Evolutionary conservation across 1,140 invertebrate genomes (phyloP), one percentile per base, ranked within the genome.

Genomic region (Eubasilissa regina): DNA sequence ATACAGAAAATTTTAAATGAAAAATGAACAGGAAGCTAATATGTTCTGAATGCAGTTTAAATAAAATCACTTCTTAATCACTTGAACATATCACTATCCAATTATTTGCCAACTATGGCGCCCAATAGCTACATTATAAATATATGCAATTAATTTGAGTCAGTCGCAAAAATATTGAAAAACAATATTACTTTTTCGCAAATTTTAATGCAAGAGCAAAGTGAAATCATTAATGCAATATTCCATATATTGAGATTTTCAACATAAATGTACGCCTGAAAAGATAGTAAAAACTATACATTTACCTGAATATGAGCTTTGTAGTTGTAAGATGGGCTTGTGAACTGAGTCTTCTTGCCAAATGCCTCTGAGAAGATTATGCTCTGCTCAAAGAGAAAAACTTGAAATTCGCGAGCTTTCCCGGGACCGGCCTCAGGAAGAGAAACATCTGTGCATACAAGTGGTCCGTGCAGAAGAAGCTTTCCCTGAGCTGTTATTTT

Each of bases 401-500:
- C 96, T 87, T 98, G 95, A 83, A 98, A 91, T 84, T 99, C 98
- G 84, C 96, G 96, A 58, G 92, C 92, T 86, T 94, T 94, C 77
- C 93, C 92, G 48, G 91, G 90, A 76, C 88, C 87, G 83, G 92
- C 85, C 84, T 89, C 84, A 84, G 87, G 89, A 79, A 89, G 84
- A 19, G 90, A 90, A 7, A 92, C 89, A 84, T 97, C 98, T 17
- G 93, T 90, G 82, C 98, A 97, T 47, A 92, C 87, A 68, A 99
- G 87, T 48, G 94, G 92, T 74, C 98, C 98, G 86, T 98, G 97
- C 68, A 98, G 89, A 53, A 99, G 88, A 64, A 99, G 90, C 87
- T 98, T 98, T 48, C 98, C 98, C 89, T 99, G 98, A 62, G 97
- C 96, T 60, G 96, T 98, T 80, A 99, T 97, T 91, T 99, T 99